Conservation (phyloP, 1,140 invertebrate genomes). For the Gryon sp. region DNA sequence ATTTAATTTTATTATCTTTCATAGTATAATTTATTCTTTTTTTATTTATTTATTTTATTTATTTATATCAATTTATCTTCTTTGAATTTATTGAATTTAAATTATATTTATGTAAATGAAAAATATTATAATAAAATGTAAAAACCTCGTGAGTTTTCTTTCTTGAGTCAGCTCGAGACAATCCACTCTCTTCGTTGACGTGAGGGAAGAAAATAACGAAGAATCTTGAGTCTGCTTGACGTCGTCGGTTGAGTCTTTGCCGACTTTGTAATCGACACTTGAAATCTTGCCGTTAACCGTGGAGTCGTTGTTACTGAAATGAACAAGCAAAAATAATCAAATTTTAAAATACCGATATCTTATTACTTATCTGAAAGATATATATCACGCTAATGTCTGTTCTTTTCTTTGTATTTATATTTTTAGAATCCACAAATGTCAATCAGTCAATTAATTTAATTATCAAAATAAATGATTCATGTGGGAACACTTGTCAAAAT, state of each 20-base stretch:
- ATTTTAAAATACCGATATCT: not conserved
- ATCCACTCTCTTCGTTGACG: conserved; percentile 87
- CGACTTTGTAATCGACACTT: conserved; percentile 71
- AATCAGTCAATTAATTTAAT: conserved; percentile 1
- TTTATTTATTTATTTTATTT: too few relatives aligned
- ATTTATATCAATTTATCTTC: too few relatives aligned
- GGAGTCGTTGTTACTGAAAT: conserved; percentile 71
- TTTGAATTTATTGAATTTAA: too few relatives aligned
- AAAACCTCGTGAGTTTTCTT: conserved; percentile 86
- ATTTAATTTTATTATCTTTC: too few relatives aligned
- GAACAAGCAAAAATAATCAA: conserved; percentile 15
- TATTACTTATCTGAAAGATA: too few relatives aligned
- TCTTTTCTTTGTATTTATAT: too few relatives aligned
- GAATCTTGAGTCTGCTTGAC: conserved; percentile 63
- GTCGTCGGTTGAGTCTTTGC: conserved; percentile 70
- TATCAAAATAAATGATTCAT: conserved; percentile 15
- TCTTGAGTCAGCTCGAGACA: conserved; percentile 86
- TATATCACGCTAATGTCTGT: too few relatives aligned
- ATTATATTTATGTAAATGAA: too few relatives aligned
- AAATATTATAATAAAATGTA: too few relatives aligned
- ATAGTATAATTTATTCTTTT: too few relatives aligned
- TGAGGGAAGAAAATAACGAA: conserved; percentile 71
- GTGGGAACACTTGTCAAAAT: too few relatives aligned
- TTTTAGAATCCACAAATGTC: not conserved
- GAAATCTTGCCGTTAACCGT: conserved; percentile 70